These are phyloP conservation scores for Leptodactylus fuscus DNA, from an alignment of 2,113 vertebrate genomes.

Conservation along the genomic window DNA sequence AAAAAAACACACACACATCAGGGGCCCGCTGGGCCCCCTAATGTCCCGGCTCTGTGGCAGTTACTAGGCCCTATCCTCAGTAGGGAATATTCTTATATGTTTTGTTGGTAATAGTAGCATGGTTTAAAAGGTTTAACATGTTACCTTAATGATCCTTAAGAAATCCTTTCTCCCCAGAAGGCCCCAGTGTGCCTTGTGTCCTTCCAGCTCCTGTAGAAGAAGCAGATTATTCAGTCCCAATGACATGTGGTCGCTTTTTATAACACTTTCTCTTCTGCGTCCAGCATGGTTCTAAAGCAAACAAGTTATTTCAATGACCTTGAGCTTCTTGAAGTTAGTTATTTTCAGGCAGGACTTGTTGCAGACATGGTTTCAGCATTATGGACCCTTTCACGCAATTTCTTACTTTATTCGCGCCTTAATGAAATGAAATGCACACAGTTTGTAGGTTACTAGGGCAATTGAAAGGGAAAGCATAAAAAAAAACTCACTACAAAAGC, in stretches of 20 bases:
- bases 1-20: too few relatives aligned
- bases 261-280: conserved; percentile 38
- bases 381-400: neutral
- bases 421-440: neutral
- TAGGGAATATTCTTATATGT: neutral
- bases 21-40: too few relatives aligned
- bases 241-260: conserved; percentile 46
- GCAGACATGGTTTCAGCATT: too few relatives aligned
- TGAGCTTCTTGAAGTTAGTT: conserved; percentile 29
- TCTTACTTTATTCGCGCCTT: neutral
- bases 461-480: conserved; percentile 6
- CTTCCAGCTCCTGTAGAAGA: conserved; percentile 9
- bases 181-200: neutral
- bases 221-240: conserved; percentile 1
- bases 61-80: too few relatives aligned
- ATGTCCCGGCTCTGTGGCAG: too few relatives aligned
- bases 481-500: conserved; percentile 17
- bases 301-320: conserved; percentile 24
- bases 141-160: neutral
- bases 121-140: neutral
- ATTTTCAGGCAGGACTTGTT: neutral
- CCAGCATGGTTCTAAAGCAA: conserved; percentile 5
- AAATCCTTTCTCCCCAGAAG: neutral
- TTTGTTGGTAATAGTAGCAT: neutral
- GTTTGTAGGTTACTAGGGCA: conserved; percentile 28